Base-by-base conservation (phyloP, 2,113 vertebrate genomes). In the Leucosticte australis region DNA sequence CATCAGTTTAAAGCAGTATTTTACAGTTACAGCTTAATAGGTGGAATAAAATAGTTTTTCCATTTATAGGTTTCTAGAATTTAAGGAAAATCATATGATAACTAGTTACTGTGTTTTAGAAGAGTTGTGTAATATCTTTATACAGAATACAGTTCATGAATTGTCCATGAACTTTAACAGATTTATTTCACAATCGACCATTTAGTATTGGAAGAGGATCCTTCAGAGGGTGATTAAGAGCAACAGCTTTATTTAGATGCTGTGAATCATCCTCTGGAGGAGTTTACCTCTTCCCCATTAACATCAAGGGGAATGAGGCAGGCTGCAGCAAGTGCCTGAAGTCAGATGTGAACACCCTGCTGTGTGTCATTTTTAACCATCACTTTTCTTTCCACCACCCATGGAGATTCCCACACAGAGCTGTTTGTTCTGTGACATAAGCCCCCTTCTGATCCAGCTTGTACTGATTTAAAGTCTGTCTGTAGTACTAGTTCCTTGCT, bases 221-320 rank as follows among this genome's bases (percentile, higher is more conserved):
- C 50, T 83, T 77, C 55, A 71, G 73, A 55, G 55, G 16, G 7
- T 96, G 59, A 67, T 44, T 62, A 86, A 94, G 59, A 77, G 24
- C 60, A 70, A 39, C 35, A 86, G 47, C 76, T 95, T 94, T 92
- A 90, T 93, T 94, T 95, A 93, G 86, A n/a, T 47, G 52, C 44
- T 44, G 19, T 94, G 89, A 95, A 39, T 96, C 83, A 93, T 75
- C 15, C 39, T 67, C 35, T 74, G 80, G 57, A 81, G 46, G 71
- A 81, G 64, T 83, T 92, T 52, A 70, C 55, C 33, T 89, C 76
- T 77, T 92, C 22, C 6, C 35, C 9, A 11, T 42, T 30, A 86
- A 81, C 42, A 56, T 63, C 39, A 52, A 57, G 63, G 47, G 39
- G 42, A 74, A 9, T 6, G 28, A 68, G 62, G 57, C 56, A 96